Evolutionary conservation across 1,140 invertebrate species (phyloP).

Genomic region (Ceratosolen fusciceps): DNA sequence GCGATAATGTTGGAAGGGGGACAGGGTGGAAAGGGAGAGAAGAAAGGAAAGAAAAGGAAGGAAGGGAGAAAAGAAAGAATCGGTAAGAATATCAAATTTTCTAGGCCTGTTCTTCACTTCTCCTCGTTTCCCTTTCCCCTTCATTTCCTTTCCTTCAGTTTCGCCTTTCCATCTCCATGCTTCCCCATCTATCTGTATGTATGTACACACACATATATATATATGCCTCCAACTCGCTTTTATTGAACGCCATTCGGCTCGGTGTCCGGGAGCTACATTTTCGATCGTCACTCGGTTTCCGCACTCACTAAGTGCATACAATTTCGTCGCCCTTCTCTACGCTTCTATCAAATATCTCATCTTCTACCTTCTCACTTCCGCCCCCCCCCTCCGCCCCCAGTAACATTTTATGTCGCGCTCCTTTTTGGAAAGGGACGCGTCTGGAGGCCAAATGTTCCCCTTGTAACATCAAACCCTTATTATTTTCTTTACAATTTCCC

Average conservation of each 20-base stretch:
- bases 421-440: not conserved
- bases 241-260: not conserved
- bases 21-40: not conserved
- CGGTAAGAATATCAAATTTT: not conserved
- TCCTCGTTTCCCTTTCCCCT: not conserved
- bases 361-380: not conserved
- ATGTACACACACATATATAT: too few species aligned
- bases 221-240: not conserved
- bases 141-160: not conserved
- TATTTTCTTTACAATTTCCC: slow-evolving; percentile 35
- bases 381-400: too few species aligned
- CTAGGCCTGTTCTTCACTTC: not conserved
- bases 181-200: too few species aligned
- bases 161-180: not conserved
- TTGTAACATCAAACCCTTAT: not conserved
- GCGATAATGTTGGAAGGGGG: not conserved
- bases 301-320: not conserved
- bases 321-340: not conserved
- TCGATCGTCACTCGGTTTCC: not conserved
- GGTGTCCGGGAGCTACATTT: not conserved
- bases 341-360: slow-evolving; percentile 16
- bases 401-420: too few species aligned
- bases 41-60: not conserved
- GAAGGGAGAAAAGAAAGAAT: not conserved
- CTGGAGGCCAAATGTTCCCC: not conserved